Evolutionary conservation across 1,140 invertebrate genomes (phyloP), one percentile per base, ranked within the genome.

Genomic region (Zaprionus vittiger): DNA sequence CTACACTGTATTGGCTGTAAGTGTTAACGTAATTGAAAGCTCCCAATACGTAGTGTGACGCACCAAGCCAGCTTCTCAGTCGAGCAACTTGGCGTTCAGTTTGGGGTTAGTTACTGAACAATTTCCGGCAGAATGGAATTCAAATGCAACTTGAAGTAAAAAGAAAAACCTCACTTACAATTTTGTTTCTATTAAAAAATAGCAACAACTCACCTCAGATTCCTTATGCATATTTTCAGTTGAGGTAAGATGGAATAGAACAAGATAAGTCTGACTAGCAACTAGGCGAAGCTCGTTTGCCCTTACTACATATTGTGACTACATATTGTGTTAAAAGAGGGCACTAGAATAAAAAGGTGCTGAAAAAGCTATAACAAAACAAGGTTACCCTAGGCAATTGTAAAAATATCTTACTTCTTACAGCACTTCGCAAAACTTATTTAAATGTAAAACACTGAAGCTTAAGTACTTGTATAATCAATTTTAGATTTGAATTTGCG

Each of bases 361-460:
- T 26, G 20, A 2, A 26, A 34, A 37, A 6, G 0, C 41, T 44
- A 2, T 5, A 5, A 47, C 44, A 61, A 66, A 76, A 78, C 73
- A 78, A 78, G 54, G 0, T 0, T 41, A 41, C 38, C 15, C 2
- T n/a, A 41, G 2, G 5, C 17, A 49, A 49, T 9, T 4, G 3
- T 49, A 49, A 5, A 22, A 4, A 49, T 12, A 47, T 17, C 65
- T 47, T 68, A n/a, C 31, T 75, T 59, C 54, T 22, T 71, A 17
- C 31, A 17, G 34, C 41, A 15, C 24, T 49, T 52, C 44, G 37
- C 69, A 17, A 57, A 83, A 80, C 74, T 75, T 78, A 85, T 81
- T 85, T 81, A 81, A 75, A 84, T 84, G 81, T 60, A 85, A 84
- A 64, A 64, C 15, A 38, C 31, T 64, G 4, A 2, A 38, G 20